Evolutionary conservation across 2,113 vertebrate genomes (phyloP), one percentile per base, ranked within the genome.

Genomic region (Stegostoma tigrinum): DNA sequence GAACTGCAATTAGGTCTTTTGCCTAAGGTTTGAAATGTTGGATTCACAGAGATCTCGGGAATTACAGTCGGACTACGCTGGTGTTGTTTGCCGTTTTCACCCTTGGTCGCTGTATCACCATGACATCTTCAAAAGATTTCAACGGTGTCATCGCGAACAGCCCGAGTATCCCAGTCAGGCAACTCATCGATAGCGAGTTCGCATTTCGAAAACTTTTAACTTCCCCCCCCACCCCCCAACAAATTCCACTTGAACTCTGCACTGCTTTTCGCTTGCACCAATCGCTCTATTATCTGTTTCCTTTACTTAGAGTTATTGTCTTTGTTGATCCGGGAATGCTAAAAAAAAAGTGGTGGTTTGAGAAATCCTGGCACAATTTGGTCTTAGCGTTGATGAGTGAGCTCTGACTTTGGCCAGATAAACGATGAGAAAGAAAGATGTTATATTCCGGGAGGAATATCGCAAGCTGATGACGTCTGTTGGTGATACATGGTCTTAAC

Each of bases 361-460:
- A 96, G 93, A 96, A 96, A 96, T 86, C 95, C 95, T 38, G 96
- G 96, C 95, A 97, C 97, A 95, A 95, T 95, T 95, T 95, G 87
- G 96, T 97, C 97, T 97, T 97, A 98, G 96, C 97, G 98, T 97
- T 98, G 97, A 98, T 98, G 97, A 98, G 97, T 97, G 98, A 97
- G 97, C 96, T 97, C 98, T 98, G 98, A 98, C 98, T 98, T 97
- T 97, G 98, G 98, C 98, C 97, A 98, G 98, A 98, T 98, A 98
- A 98, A 98, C 98, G 98, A 98, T 97, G 97, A 98, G 98, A 98
- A 98, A 97, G 98, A 97, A 98, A 98, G 98, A 98, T 98, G 98
- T 98, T 98, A 97, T 98, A 98, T 98, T 99, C 98, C 99, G 98
- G 98, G 98, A 98, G 98, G 98, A 98, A 98, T 97, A 98, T 98